Evolutionary conservation across 1,140 invertebrate genomes (phyloP), one percentile per base, ranked within the genome.

Genomic region (Zelostemma sp.): DNA sequence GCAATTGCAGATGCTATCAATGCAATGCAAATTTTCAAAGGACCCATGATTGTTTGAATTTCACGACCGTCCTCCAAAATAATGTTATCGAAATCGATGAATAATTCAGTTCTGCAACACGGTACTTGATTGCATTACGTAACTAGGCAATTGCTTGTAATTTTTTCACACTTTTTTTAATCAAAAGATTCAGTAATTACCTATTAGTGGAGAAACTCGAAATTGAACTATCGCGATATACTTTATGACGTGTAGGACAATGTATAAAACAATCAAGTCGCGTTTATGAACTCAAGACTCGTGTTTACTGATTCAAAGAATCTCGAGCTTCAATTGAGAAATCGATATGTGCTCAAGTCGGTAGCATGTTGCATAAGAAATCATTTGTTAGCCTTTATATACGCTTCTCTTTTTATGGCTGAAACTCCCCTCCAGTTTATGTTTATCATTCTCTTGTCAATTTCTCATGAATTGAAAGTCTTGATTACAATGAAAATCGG

Each of bases 391-490:
- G 35, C 55, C 47, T 68, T 47, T 68, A 63, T 56, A 51, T 59
- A 45, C 6, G 6, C 41, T 31, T 38, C 12, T 11, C 35, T 31
- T 38, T 14, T n/a, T 38, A 41, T 35, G 12, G 40, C 11, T 14
- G 16, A 21, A 38, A 41, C 11, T 68, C 66, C 55, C 66, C 51
- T 54, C 48, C 60, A 18, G 35, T 38, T 38, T 5, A n/a, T 14
- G 2, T 45, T 50, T 48, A 25, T 14, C 35, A 17, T 17, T 2
- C 1, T 38, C 1, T 31, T 3, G 35, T 38, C 12, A 12, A 40
- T 68, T 62, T 60, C 58, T 25, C 55, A n/a, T 48, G 11, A 69
- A 59, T 46, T 17, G 66, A 69, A 69, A 63, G 55, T 62, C 48
- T 5, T 31, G 59, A 59, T 63, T 12, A 53, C 60, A 63, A 63